Evolutionary conservation across 2,888 invertebrate genomes (phyloP).

Genomic region (Lepetodrilus schrolli): DNA sequence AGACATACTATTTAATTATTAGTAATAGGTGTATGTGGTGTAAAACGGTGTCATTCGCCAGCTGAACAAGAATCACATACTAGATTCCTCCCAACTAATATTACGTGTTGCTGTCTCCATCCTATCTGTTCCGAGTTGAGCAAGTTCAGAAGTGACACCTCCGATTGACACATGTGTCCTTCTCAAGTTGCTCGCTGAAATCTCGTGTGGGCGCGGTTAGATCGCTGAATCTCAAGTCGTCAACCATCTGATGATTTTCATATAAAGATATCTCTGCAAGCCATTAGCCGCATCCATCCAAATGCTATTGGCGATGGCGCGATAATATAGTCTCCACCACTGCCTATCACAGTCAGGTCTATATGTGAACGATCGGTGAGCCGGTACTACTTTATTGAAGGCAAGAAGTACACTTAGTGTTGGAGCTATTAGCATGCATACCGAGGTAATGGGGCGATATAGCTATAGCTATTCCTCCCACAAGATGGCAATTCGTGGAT

Average conservation of each 20-base stretch:
- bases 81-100: no score
- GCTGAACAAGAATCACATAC: no score
- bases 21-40: no score
- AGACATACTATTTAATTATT: no score
- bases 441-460: slow-evolving; percentile 27
- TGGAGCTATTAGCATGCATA: slow-evolving; percentile 32
- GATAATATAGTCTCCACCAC: slow-evolving; percentile 6
- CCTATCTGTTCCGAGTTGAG: no score
- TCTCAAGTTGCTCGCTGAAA: not conserved
- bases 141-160: slow-evolving; percentile 2
- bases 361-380: not conserved
- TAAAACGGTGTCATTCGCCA: no score
- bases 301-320: slow-evolving; percentile 20
- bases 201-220: not conserved
- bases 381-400: slow-evolving; percentile 1
- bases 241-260: not conserved
- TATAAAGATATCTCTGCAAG: slow-evolving; percentile 1
- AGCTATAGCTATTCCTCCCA: not conserved
- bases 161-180: not conserved
- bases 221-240: not conserved
- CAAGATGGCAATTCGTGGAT: not conserved
- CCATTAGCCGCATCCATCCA: not conserved
- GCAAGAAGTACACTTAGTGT: slow-evolving; percentile 1
- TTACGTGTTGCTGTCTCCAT: no score
- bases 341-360: not conserved